phyloP scores from a whole-genome alignment of 2,113 vertebrate species.

The Vicugna pacos region DNA sequence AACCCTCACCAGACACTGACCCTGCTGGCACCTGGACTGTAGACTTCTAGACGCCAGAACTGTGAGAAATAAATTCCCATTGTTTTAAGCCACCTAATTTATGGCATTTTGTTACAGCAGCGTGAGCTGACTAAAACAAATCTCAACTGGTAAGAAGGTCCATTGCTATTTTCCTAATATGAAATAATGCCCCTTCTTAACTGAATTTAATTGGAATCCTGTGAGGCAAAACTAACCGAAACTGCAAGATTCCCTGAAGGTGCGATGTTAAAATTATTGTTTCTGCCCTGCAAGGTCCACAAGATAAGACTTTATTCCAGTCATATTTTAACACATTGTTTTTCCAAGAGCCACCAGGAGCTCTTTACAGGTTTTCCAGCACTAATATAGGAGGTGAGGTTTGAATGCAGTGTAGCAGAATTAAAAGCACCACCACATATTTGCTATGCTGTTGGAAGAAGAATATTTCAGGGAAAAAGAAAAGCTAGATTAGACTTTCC shows the following conservation, averaged over 20 bases:
- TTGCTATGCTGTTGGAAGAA: background rate
- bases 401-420: background rate
- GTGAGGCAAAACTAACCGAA: background rate
- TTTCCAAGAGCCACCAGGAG: background rate
- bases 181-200: background rate
- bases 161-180: background rate
- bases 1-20: background rate
- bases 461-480: background rate
- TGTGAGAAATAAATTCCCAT: too few relatives aligned
- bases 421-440: background rate
- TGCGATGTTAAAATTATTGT: background rate
- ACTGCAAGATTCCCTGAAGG: conserved; percentile 16
- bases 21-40: background rate
- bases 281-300: background rate
- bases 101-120: background rate
- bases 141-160: background rate
- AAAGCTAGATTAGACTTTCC: conserved; percentile 7
- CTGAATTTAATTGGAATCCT: background rate
- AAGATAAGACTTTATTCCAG: background rate
- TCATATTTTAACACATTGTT: background rate
- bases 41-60: background rate
- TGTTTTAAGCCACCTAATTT: too few relatives aligned
- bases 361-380: background rate
- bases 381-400: background rate
- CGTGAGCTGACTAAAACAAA: background rate